Conservation (phyloP, 1,140 invertebrate species). For the Hesperophylax magnus region DNA sequence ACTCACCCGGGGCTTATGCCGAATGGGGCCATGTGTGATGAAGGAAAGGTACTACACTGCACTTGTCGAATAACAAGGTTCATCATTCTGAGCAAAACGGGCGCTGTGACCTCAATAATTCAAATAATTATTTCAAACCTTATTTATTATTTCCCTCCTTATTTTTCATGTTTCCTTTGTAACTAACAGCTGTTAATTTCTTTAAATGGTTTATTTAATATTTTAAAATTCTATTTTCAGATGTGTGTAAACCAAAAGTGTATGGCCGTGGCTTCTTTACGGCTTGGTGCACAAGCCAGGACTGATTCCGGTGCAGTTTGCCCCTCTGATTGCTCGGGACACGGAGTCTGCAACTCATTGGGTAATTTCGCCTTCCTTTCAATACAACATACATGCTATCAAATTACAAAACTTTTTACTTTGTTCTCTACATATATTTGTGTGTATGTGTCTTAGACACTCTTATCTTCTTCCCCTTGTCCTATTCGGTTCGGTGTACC, state of each 20-base stretch:
- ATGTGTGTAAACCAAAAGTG: constrained; percentile 97
- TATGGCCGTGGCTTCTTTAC: constrained; percentile 78
- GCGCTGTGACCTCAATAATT: background rate
- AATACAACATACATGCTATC: background rate
- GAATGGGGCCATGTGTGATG: constrained; percentile 94
- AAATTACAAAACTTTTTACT: no score
- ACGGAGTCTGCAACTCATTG: constrained; percentile 92
- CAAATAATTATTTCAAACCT: background rate
- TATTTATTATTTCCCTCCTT: background rate
- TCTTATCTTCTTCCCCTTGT: no score
- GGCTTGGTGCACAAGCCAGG: constrained; percentile 61
- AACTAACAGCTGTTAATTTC: no score
- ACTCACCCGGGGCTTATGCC: constrained; percentile 95
- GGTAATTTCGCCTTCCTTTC: constrained; percentile 58
- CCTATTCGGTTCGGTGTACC: no score
- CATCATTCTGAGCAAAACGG: no score
- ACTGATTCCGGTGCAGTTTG: constrained; percentile 72
- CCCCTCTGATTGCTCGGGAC: constrained; percentile 87
- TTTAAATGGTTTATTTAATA: background rate
- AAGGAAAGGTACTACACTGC: constrained; percentile 78
- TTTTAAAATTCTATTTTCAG: constrained; percentile 67
- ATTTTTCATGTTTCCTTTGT: no score
- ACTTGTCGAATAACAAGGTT: no score
- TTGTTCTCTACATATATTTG: no score
- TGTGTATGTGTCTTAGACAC: no score